Conservation (phyloP, 2,113 vertebrate species). For the Notarius lentiginosus region DNA sequence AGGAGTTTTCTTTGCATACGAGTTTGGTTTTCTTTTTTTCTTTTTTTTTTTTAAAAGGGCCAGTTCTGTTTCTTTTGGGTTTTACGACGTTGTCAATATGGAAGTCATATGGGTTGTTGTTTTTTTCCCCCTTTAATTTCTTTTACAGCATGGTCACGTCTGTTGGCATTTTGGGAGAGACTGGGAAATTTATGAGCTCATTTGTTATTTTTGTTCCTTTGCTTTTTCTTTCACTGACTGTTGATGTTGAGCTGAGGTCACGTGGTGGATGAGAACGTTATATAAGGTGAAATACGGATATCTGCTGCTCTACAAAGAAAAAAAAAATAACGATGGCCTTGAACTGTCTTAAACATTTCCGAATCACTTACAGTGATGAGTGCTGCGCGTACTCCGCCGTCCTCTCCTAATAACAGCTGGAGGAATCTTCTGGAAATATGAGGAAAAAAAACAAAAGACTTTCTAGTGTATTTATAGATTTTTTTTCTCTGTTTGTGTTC, state of each 20-base stretch:
- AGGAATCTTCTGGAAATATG: constrained; percentile 75
- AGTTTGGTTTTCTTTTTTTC: constrained; percentile 46
- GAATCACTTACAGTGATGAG: constrained; percentile 64
- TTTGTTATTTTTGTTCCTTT: constrained; percentile 59
- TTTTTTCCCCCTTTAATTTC: constrained; percentile 44
- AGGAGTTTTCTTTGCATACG: constrained; percentile 51
- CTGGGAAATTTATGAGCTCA: constrained; percentile 45
- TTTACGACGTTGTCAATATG: constrained; percentile 20
- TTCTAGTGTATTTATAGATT: constrained; percentile 79
- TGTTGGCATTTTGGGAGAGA: constrained; percentile 47
- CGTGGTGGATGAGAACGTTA: constrained; percentile 65
- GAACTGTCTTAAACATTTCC: constrained; percentile 81
- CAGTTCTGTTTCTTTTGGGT: constrained; percentile 59
- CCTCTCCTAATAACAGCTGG: constrained; percentile 59
- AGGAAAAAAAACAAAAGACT: constrained; percentile 69
- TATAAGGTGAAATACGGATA: constrained; percentile 75
- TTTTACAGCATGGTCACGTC: constrained; percentile 57
- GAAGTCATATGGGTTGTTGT: not conserved
- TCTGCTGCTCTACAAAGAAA: constrained; percentile 82
- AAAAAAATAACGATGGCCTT: constrained; percentile 78
- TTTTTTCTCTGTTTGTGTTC: constrained; percentile 62
- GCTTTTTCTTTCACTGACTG: constrained; percentile 63
- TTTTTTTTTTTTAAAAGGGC: constrained; percentile 58
- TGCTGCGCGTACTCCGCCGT: constrained; percentile 46
- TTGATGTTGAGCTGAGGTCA: constrained; percentile 69